Evolutionary conservation across 2,888 invertebrate genomes (phyloP).

Genomic region (Eudasyphora cyanicolor): DNA sequence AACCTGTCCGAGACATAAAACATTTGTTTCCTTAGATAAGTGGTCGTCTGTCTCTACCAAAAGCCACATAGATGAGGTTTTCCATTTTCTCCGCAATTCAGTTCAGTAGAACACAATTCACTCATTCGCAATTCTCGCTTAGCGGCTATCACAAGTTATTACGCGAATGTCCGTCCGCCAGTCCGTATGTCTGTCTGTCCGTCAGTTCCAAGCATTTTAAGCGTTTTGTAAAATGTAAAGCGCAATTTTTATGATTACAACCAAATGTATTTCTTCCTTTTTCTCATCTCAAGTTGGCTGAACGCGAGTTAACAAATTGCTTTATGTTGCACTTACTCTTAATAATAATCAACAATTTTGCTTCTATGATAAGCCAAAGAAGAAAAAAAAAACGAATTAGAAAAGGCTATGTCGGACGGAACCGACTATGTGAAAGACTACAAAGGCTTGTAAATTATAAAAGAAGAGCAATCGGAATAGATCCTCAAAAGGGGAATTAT

Average conservation of each 20-base stretch:
- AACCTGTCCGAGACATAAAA: neutral
- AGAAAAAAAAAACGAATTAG: too few relatives aligned
- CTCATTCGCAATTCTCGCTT: neutral
- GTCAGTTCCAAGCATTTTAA: neutral
- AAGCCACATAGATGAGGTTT: neutral
- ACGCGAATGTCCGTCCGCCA: neutral
- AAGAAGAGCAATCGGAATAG: too few relatives aligned
- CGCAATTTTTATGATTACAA: neutral
- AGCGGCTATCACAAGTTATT: neutral
- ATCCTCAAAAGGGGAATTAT: too few relatives aligned
- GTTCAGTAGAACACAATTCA: slow-evolving; percentile 29
- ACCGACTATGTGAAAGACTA: too few relatives aligned
- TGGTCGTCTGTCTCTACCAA: neutral
- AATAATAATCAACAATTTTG: neutral
- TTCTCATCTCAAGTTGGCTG: neutral
- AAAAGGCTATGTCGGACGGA: too few relatives aligned
- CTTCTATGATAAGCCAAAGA: too few relatives aligned
- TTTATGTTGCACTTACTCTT: neutral
- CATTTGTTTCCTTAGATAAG: slow-evolving; percentile 34
- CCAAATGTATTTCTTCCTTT: neutral
- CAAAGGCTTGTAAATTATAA: too few relatives aligned
- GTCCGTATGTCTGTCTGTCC: too few relatives aligned
- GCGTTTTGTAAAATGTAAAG: neutral
- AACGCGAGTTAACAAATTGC: too few relatives aligned
- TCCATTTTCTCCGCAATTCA: slow-evolving; percentile 30